Percentiles rank a stretch among this genome's conserved stretches.
Evolutionary conservation across 2,888 invertebrate genomes (phyloP).

Genomic region (Lomographa bimaculata): DNA sequence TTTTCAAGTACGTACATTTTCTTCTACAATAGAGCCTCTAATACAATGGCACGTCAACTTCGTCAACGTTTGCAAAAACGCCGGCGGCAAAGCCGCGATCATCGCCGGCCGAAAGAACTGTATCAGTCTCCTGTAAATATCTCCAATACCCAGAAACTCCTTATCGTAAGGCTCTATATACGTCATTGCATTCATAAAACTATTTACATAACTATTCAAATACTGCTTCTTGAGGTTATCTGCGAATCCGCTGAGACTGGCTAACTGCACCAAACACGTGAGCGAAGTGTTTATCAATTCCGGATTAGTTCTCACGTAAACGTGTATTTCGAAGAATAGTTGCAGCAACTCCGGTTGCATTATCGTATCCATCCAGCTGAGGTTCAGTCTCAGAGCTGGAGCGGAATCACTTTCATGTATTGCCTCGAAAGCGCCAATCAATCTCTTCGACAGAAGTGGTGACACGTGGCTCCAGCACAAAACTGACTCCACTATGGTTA

Average conservation of each 20-base stretch:
- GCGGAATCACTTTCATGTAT: slow-evolving; percentile 87
- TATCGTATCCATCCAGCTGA: slow-evolving; percentile 90
- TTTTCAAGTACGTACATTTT: slow-evolving; percentile 71
- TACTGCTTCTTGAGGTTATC: slow-evolving; percentile 69
- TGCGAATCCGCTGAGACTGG: slow-evolving; percentile 70
- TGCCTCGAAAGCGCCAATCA: slow-evolving; percentile 88
- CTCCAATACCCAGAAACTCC: slow-evolving; percentile 73
- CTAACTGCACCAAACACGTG: slow-evolving; percentile 91
- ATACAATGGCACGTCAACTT: slow-evolving; percentile 72
- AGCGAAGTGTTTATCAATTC: slow-evolving; percentile 90
- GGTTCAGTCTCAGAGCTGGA: slow-evolving; percentile 85
- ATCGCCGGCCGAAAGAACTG: slow-evolving; percentile 72
- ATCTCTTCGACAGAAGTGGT: slow-evolving; percentile 85
- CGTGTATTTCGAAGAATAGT: slow-evolving; percentile 92
- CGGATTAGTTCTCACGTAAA: slow-evolving; percentile 90
- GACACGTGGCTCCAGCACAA: slow-evolving; percentile 93
- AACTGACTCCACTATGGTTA: slow-evolving; percentile 91
- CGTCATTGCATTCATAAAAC: slow-evolving; percentile 71
- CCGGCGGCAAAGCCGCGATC: slow-evolving; percentile 66
- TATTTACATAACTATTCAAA: slow-evolving; percentile 72
- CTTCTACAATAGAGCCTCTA: slow-evolving; percentile 71
- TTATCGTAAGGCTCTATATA: slow-evolving; percentile 69
- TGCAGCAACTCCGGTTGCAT: slow-evolving; percentile 88
- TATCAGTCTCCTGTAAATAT: slow-evolving; percentile 71
- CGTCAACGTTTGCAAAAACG: slow-evolving; percentile 72